Evolutionary conservation across 2,797 vertebrate genomes (phyloP), one percentile per base, ranked within the genome.

Genomic region (Coregonus suidteri): DNA sequence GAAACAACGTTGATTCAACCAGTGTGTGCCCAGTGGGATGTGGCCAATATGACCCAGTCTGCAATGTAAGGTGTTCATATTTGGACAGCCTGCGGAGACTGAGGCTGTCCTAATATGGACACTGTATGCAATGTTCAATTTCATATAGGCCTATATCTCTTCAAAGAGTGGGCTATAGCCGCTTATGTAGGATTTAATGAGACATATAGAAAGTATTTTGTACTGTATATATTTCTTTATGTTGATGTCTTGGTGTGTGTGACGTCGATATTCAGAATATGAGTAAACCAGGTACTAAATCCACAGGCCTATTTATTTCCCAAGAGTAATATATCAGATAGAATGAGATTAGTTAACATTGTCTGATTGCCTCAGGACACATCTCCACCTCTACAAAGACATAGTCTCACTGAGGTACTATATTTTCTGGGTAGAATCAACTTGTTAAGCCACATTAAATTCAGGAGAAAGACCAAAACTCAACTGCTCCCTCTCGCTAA

Each of bases 251-350:
- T 47, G 41, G n/a, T 62, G 56, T 20, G 53, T 18, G 2, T 54
- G 14, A 4, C 3, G 53, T 54, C 53, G 15, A 54, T 54, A 54
- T 54, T 54, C 6, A 62, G 56, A 62, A 20, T 62, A 62, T 62
- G 56, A 62, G 6, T 62, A 20, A 62, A n/a, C 56, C 56, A 62
- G 15, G 18, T 62, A n/a, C 18, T 62, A 62, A 47, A 47, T 62
- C 3, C 41, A 37, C 56, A 66, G 1, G 31, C 66, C 59, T 69
- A 62, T 3, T 62, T 62, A 79, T 70, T 74, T 70, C 75, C 71
- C 56, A 53, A 66, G 67, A 75, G 77, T 30, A 13, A 47, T 59
- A 35, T 34, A 71, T 69, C 15, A 76, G 69, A 71, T 76, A 70
- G 70, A 59, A 79, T 79, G 53, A 74, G 41, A 71, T 64, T 64